These are phyloP conservation scores for Exaiptasia diaphana DNA, from an alignment of 64 coral and sea anemone species.

Conservation along the genomic window DNA sequence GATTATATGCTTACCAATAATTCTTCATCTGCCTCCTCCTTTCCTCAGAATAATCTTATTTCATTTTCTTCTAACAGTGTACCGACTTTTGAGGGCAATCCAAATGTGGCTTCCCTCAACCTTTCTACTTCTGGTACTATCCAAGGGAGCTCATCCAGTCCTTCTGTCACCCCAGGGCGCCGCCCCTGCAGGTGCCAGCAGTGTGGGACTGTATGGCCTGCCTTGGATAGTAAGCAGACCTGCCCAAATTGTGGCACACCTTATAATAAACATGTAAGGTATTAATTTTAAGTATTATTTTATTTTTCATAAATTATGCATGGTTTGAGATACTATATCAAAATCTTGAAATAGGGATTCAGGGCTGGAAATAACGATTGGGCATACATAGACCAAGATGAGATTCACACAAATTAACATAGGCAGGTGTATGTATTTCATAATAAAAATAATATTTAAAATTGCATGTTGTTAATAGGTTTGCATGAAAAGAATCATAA, in stretches of 20 bases:
- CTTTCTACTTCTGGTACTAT: background rate
- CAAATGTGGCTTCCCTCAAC: background rate
- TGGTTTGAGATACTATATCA: too few species aligned
- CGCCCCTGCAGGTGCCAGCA: background rate
- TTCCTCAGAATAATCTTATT: background rate
- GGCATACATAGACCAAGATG: too few species aligned
- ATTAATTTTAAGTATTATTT: background rate
- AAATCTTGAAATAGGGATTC: too few species aligned
- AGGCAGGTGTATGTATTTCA: too few species aligned
- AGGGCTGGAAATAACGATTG: too few species aligned
- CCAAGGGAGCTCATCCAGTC: background rate
- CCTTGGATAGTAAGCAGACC: background rate
- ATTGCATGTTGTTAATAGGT: too few species aligned
- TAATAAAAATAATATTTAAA: too few species aligned
- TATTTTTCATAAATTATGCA: too few species aligned
- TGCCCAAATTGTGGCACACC: background rate
- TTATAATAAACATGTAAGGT: background rate
- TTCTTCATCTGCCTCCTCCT: background rate
- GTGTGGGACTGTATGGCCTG: slow-evolving; percentile 17
- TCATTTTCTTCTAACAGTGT: background rate
- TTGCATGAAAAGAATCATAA: too few species aligned
- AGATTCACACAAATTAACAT: too few species aligned
- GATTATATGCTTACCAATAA: background rate
- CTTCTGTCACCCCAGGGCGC: background rate
- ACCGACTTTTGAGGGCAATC: background rate